Evolutionary conservation across 2,797 vertebrate species (phyloP).

Genomic region (Neoniphon sammara): DNA sequence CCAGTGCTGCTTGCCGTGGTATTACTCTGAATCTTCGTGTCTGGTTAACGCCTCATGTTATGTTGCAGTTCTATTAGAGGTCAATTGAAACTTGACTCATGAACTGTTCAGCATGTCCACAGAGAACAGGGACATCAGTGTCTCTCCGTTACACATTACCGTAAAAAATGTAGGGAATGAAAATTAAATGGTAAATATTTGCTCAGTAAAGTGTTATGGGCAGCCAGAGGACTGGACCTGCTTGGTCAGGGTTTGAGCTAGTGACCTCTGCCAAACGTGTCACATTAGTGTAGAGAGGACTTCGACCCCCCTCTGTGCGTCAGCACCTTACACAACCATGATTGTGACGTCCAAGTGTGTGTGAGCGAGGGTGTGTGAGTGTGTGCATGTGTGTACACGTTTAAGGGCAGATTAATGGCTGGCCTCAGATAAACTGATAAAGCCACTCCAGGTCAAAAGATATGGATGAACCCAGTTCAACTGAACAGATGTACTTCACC

Average conservation of each 20-base stretch:
- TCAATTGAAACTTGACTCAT: background rate
- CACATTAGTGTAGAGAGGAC: slow-evolving; percentile 46
- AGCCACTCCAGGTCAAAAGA: slow-evolving; percentile 22
- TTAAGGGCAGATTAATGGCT: slow-evolving; percentile 24
- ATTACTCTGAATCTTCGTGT: background rate
- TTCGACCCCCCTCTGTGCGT: slow-evolving; percentile 58
- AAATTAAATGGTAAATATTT: slow-evolving; percentile 21
- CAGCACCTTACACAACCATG: slow-evolving; percentile 67
- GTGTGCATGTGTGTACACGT: background rate
- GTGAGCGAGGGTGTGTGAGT: background rate
- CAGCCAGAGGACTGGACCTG: background rate
- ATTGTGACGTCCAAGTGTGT: slow-evolving; percentile 35
- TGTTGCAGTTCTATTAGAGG: background rate
- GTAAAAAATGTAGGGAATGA: slow-evolving; percentile 29
- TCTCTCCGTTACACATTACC: slow-evolving; percentile 20
- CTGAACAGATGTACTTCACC: slow-evolving; percentile 3
- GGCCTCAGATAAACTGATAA: slow-evolving; percentile 11
- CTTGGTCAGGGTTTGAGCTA: slow-evolving; percentile 17
- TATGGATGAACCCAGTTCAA: slow-evolving; percentile 18
- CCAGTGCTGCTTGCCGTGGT: background rate
- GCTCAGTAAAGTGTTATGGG: background rate
- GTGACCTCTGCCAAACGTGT: slow-evolving; percentile 20
- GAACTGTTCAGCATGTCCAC: background rate
- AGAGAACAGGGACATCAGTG: background rate
- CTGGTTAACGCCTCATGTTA: background rate